These are phyloP conservation scores for Dicyrtomina minuta DNA, from an alignment of 2,888 invertebrate species.

Conservation along the genomic window DNA sequence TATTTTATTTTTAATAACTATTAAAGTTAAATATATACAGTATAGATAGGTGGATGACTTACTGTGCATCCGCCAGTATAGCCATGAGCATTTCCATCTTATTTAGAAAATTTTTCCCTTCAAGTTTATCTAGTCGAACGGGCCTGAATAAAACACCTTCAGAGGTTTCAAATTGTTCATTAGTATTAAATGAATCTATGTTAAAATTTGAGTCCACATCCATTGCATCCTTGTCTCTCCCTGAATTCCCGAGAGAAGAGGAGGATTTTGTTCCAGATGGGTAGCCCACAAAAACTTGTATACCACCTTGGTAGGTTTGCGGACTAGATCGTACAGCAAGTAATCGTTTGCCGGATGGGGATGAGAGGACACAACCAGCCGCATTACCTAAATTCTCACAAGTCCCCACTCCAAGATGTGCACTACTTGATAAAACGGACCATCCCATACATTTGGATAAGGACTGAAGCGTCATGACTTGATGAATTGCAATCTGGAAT, in stretches of 20 bases:
- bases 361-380: slow-evolving; percentile 84
- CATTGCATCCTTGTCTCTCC: neutral
- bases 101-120: slow-evolving; percentile 92
- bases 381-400: too few relatives aligned
- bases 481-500: slow-evolving; percentile 87
- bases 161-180: neutral
- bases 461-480: too few relatives aligned
- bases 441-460: too few relatives aligned
- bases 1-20: too few relatives aligned
- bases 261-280: slow-evolving; percentile 9
- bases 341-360: slow-evolving; percentile 73
- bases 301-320: slow-evolving; percentile 37
- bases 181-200: slow-evolving; percentile 14
- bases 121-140: slow-evolving; percentile 83
- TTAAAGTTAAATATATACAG: too few relatives aligned
- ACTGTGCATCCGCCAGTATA: slow-evolving; percentile 72
- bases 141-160: slow-evolving; percentile 54
- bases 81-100: slow-evolving; percentile 97
- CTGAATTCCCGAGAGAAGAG: neutral
- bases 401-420: too few relatives aligned
- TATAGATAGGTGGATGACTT: too few relatives aligned
- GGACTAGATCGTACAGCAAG: slow-evolving; percentile 50
- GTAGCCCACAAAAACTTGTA: too few relatives aligned
- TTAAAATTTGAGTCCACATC: slow-evolving; percentile 6
- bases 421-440: too few relatives aligned